These are phyloP conservation scores for Rhinatrema bivittatum DNA, from an alignment of 2,797 vertebrate genomes.

Conservation along the genomic window DNA sequence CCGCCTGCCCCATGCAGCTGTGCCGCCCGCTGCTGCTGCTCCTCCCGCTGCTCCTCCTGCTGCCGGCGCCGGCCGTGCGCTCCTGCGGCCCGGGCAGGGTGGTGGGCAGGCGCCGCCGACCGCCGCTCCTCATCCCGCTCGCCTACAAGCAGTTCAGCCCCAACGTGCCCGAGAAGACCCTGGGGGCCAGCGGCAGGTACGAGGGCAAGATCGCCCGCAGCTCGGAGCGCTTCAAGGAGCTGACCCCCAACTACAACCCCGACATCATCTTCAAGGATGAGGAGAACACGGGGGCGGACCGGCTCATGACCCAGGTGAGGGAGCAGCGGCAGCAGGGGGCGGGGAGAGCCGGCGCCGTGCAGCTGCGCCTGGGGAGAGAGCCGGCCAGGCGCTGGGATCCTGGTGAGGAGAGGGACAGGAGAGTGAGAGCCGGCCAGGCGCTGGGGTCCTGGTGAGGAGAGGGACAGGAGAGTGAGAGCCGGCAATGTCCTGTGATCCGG, in stretches of 20 bases:
- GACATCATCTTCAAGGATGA: constrained; percentile 99
- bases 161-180: constrained; percentile 91
- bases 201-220: constrained; percentile 90
- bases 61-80: constrained; percentile 75
- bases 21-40: constrained; percentile 52
- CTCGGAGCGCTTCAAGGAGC: constrained; percentile 92
- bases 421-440: too few relatives aligned
- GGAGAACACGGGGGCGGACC: constrained; percentile 89
- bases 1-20: constrained; percentile 46
- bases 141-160: constrained; percentile 94
- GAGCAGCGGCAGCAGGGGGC: too few relatives aligned
- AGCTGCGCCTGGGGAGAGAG: too few relatives aligned
- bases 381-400: too few relatives aligned
- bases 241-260: constrained; percentile 92
- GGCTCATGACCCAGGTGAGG: constrained; percentile 93
- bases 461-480: too few relatives aligned
- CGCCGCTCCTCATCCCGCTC: constrained; percentile 83
- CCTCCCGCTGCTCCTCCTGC: constrained; percentile 69
- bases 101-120: constrained; percentile 84
- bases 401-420: too few relatives aligned
- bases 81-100: constrained; percentile 94
- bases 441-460: too few relatives aligned
- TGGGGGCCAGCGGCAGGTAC: constrained; percentile 89
- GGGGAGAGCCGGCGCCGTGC: too few relatives aligned
- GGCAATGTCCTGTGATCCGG: too few relatives aligned